These are phyloP conservation scores for Pseudococcus jackbeardsleyi DNA, from an alignment of 2,888 invertebrate genomes.

Conservation along the genomic window DNA sequence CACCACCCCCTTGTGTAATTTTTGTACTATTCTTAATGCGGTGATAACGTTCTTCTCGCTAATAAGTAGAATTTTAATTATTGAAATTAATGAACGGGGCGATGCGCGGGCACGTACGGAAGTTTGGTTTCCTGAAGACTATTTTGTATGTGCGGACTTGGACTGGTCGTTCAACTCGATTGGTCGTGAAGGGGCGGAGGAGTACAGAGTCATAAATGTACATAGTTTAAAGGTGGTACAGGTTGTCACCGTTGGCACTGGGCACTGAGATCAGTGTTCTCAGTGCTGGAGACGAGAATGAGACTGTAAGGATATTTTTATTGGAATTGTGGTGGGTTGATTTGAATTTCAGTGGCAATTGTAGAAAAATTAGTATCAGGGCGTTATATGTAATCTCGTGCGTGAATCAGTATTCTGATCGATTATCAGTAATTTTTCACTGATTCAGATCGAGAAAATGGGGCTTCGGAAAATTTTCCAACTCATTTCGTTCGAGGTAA, in stretches of 20 bases:
- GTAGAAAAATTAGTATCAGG: too few species aligned
- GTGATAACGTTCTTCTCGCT: background rate
- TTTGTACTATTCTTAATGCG: background rate
- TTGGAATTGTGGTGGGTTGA: too few species aligned
- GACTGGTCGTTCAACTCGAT: conserved; percentile 2
- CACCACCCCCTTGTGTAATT: background rate
- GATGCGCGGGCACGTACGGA: conserved; percentile 10
- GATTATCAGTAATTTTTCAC: too few species aligned
- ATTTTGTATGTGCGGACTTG: background rate
- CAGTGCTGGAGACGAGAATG: too few species aligned
- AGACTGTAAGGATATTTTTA: too few species aligned
- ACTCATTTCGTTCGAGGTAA: too few species aligned
- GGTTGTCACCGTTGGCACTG: conserved; percentile 10
- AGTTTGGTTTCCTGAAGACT: background rate
- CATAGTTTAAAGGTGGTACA: background rate
- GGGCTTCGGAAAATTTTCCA: too few species aligned
- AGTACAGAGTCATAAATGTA: background rate
- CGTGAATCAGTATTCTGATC: too few species aligned
- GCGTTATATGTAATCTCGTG: too few species aligned
- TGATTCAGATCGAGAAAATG: too few species aligned
- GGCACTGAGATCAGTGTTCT: background rate
- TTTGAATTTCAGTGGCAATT: too few species aligned
- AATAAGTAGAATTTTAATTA: conserved; percentile 10
- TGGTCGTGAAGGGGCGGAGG: background rate
- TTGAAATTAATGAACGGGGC: background rate